phyloP scores from a whole-genome alignment of 1,140 invertebrate genomes.

The Dolichoris vasculosae region DNA sequence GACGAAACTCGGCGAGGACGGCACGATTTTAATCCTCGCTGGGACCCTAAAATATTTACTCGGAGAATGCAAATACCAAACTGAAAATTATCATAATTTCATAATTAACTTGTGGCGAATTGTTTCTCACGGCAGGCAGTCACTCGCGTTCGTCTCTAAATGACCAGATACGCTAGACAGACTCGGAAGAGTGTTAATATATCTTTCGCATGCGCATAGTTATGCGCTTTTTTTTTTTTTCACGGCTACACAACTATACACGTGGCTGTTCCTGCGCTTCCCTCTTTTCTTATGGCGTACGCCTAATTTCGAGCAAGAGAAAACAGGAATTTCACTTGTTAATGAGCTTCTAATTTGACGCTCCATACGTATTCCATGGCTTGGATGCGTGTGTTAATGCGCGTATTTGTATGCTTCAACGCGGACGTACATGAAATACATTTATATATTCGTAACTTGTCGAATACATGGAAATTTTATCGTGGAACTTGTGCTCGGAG shows the following conservation, averaged over 20 bases:
- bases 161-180: constrained; percentile 56
- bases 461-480: not conserved
- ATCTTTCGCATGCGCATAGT: not conserved
- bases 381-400: not conserved
- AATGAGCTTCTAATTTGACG: constrained; percentile 16
- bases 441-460: not conserved
- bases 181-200: constrained; percentile 23
- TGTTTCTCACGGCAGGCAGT: not conserved
- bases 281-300: no score
- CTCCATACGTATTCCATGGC: not conserved
- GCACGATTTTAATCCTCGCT: not conserved
- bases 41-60: constrained; percentile 13
- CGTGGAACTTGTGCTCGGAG: not conserved
- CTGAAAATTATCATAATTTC: constrained; percentile 64
- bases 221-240: constrained; percentile 1
- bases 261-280: not conserved
- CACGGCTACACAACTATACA: not conserved
- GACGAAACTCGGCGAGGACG: not conserved
- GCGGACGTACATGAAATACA: not conserved
- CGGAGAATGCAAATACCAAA: constrained; percentile 4
- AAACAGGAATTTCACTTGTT: constrained; percentile 12
- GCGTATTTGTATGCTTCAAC: not conserved
- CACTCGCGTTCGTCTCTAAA: constrained; percentile 35
- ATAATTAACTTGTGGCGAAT: constrained; percentile 61
- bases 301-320: constrained; percentile 27